Percentiles rank a stretch among this genome's conserved stretches.
These are phyloP conservation scores for Ooceraea biroi DNA, from an alignment of 1,140 invertebrate genomes.

Conservation along the genomic window DNA sequence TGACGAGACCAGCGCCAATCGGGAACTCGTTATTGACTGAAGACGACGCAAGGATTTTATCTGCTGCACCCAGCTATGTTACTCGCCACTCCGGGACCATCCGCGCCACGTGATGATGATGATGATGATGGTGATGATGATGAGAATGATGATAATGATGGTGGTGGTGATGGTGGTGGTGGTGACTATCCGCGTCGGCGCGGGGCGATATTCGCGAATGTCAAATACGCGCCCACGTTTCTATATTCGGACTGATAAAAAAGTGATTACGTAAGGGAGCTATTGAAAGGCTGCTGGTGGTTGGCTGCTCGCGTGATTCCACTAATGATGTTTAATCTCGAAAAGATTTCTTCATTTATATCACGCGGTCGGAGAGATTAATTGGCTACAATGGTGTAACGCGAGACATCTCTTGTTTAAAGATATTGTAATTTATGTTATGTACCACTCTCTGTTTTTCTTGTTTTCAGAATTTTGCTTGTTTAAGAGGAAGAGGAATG, in stretches of 20 bases:
- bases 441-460: too few relatives aligned
- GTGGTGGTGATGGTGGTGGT: background rate
- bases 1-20: conserved; percentile 50
- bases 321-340: background rate
- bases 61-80: conserved; percentile 1
- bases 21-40: conserved; percentile 78
- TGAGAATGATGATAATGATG: background rate
- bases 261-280: conserved; percentile 18
- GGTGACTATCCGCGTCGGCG: conserved; percentile 1
- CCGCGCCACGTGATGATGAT: conserved; percentile 21
- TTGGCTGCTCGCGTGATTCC: background rate
- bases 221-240: background rate
- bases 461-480: too few relatives aligned
- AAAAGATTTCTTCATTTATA: background rate
- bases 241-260: conserved; percentile 30
- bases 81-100: conserved; percentile 48
- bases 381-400: too few relatives aligned
- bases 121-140: too few relatives aligned
- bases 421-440: too few relatives aligned
- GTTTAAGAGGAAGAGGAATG: background rate
- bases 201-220: conserved; percentile 1
- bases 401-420: too few relatives aligned
- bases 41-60: conserved; percentile 68
- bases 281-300: background rate
- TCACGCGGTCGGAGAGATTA: background rate